Conservation (phyloP, 2,113 vertebrate genomes). For the Ctenomys sociabilis region DNA sequence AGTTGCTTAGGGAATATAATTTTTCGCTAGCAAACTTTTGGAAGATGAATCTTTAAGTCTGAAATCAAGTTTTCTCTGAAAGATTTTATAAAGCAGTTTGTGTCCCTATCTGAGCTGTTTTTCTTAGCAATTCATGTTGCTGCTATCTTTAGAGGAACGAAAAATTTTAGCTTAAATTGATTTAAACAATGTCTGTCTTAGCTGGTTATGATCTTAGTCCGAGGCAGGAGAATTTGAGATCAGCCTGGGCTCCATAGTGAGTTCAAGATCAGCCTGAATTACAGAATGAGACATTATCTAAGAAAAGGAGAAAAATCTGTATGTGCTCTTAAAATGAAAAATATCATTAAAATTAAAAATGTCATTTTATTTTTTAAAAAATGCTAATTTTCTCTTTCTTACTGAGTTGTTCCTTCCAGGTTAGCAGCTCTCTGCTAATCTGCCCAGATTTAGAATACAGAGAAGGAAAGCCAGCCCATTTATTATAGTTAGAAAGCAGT, state of each 20-base stretch:
- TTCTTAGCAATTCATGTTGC: conserved; percentile 21
- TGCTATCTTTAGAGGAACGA: conserved; percentile 44
- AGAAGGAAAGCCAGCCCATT: conserved; percentile 2
- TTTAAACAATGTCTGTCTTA: conserved; percentile 3
- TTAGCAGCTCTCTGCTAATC: not conserved
- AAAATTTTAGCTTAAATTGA: conserved; percentile 41
- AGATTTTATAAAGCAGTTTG: conserved; percentile 34
- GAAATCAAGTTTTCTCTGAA: conserved; percentile 55
- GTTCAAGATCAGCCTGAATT: not conserved
- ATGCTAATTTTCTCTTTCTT: not conserved
- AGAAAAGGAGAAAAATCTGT: not conserved
- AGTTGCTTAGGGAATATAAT: conserved; percentile 35
- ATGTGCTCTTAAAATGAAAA: conserved; percentile 6
- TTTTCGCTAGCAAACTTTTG: conserved; percentile 51
- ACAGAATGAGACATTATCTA: not conserved
- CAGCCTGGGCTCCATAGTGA: not conserved
- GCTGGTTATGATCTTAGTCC: not conserved
- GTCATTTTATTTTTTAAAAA: not conserved
- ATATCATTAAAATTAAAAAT: not conserved
- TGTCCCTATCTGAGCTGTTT: not conserved
- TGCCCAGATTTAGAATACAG: not conserved
- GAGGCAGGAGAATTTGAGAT: not conserved
- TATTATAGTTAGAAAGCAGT: not conserved
- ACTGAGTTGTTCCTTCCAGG: not conserved
- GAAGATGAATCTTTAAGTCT: conserved; percentile 51